A percentile compares a stretch with the other conserved stretches of the same genome.
phyloP scores from a whole-genome alignment of 1,140 invertebrate species.

The Archegozetes longisetosus region DNA sequence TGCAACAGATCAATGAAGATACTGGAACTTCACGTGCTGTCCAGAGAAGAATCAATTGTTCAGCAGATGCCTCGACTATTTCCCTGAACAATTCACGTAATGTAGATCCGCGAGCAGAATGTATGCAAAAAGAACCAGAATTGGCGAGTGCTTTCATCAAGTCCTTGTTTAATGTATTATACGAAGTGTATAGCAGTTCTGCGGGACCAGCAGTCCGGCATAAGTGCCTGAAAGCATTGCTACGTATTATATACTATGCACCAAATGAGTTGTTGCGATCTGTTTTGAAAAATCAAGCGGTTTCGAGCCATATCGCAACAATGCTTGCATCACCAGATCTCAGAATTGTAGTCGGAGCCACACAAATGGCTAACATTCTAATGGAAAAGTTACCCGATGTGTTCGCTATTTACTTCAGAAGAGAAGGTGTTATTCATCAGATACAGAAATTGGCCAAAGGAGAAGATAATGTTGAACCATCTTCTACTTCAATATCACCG shows the following conservation, averaged over 20 bases:
- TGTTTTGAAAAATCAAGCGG: constrained; percentile 77
- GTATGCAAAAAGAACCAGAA: constrained; percentile 45
- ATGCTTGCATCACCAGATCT: constrained; percentile 93
- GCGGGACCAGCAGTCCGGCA: constrained; percentile 91
- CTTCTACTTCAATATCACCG: constrained; percentile 1
- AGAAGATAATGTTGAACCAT: constrained; percentile 27
- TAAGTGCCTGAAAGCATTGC: constrained; percentile 83
- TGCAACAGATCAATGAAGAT: constrained; percentile 97
- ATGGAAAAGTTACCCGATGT: constrained; percentile 90
- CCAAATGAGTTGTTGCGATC: constrained; percentile 36
- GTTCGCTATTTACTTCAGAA: constrained; percentile 81
- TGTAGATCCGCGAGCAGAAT: constrained; percentile 47
- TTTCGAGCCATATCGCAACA: constrained; percentile 89
- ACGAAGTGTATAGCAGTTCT: constrained; percentile 92
- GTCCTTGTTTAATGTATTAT: constrained; percentile 68
- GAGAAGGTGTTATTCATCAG: constrained; percentile 88
- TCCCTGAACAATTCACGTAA: neutral
- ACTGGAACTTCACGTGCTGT: constrained; percentile 80
- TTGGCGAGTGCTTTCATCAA: constrained; percentile 61
- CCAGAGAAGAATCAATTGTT: constrained; percentile 43
- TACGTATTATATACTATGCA: constrained; percentile 89
- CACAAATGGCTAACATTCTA: constrained; percentile 88
- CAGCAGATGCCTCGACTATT: constrained; percentile 9
- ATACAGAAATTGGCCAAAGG: constrained; percentile 56
- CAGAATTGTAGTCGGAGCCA: constrained; percentile 85